Evolutionary conservation across 2,797 vertebrate species (phyloP), one percentile per base, ranked within the genome.

Genomic region (Microcaecilia unicolor): DNA sequence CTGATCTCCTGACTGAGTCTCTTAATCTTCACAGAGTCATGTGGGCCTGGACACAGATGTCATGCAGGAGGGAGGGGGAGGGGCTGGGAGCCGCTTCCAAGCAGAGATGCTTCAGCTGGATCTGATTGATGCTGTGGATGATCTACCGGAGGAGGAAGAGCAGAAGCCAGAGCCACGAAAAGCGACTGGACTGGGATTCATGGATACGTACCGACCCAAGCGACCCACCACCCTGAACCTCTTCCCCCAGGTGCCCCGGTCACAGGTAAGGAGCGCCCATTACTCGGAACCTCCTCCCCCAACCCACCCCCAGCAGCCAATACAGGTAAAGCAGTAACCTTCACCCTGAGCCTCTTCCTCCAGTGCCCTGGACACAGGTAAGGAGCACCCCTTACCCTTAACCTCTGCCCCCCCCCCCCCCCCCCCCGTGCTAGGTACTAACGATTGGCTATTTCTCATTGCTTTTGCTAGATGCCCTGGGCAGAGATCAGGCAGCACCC

Each of bases 221-320:
- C 74, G 92, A 69, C 93, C 93, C 49, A 96, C 93, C 41, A 96
- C 93, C 17, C 90, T 97, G 64, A 93, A 95, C 85, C 88, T 97
- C 55, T 91, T 96, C 73, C 87, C 92, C 22, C 89, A 93, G 66
- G 89, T 93, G 70, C 92, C 93, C 32, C 89, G 91, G 43, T 89
- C 91, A 70, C 92, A 95, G 91, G 93, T 97, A 45, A 64, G 65
- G 21, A 3, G 5, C 4, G 5, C 20, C n/a, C n/a, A n/a, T n/a
- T n/a, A n/a, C n/a, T n/a, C n/a, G n/a, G 37, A 28, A 28, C 35
- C 35, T 15, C 34, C 16, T 13, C 16, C 10, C n/a, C 8, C 17
- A 18, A 23, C 3, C 28, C 24, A 16, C 25, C 24, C 11, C 16
- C 15, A n/a, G 23, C 23, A 9, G n/a, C n/a, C n/a, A n/a, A n/a